These are phyloP conservation scores for Paralvinella palmiformis DNA, from an alignment of 1,140 invertebrate species.

Conservation along the genomic window DNA sequence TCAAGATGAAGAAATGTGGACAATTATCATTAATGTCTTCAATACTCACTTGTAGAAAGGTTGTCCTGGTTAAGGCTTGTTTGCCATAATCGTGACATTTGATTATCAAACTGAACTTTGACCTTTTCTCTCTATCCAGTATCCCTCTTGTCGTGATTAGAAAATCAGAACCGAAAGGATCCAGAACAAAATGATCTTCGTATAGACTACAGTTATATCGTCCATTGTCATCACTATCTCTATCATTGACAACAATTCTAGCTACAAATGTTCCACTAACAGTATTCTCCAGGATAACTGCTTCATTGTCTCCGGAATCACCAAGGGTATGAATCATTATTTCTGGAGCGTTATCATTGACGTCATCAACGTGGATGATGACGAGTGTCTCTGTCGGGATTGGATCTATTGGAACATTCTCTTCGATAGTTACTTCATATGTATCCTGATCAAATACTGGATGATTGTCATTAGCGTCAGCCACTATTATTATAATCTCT, in stretches of 20 bases:
- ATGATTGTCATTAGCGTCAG: too few relatives aligned
- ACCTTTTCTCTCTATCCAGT: conserved; percentile 77
- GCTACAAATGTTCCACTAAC: conserved; percentile 84
- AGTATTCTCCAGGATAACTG: conserved; percentile 87
- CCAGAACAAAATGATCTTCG: conserved; percentile 13
- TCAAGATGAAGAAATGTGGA: conserved; percentile 78
- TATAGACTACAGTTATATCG: conserved; percentile 46
- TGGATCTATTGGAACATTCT: too few relatives aligned
- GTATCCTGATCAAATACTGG: too few relatives aligned
- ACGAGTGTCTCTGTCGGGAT: conserved; percentile 90
- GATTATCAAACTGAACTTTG: conserved; percentile 79
- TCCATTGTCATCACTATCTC: conserved; percentile 81
- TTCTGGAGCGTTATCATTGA: conserved; percentile 66
- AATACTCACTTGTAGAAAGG: conserved; percentile 80
- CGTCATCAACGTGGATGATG: conserved; percentile 66
- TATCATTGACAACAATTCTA: conserved; percentile 79
- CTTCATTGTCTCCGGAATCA: conserved; percentile 56
- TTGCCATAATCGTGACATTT: conserved; percentile 71
- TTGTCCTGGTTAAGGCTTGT: conserved; percentile 73
- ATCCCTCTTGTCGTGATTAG: conserved; percentile 56
- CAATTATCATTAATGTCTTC: conserved; percentile 90
- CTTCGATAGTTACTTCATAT: too few relatives aligned
- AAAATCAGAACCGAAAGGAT: conserved; percentile 7
- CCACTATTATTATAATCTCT: too few relatives aligned
- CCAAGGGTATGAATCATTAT: conserved; percentile 56